Evolutionary conservation across 1,140 invertebrate species (phyloP).

Genomic region (Manduca sexta): DNA sequence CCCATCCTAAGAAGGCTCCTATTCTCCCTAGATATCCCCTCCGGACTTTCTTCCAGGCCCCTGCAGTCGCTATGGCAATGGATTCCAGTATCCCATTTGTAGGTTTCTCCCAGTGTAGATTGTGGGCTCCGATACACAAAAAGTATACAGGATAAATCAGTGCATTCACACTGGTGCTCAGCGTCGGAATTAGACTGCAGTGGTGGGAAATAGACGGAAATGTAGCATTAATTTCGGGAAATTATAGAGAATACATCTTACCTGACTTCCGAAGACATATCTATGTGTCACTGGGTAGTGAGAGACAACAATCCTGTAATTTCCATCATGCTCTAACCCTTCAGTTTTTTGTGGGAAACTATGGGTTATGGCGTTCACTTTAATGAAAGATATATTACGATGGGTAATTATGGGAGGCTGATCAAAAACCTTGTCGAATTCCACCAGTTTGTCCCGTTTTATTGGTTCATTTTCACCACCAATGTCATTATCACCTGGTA

Average conservation of each 20-base stretch:
- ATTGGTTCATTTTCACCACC: constrained; percentile 91
- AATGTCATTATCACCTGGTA: constrained; percentile 96
- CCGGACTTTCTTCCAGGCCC: too few species aligned
- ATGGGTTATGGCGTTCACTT: constrained; percentile 82
- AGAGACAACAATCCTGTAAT: constrained; percentile 79
- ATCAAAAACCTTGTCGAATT: constrained; percentile 86
- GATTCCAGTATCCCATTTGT: too few species aligned
- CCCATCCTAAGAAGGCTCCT: too few species aligned
- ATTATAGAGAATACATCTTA: constrained; percentile 26
- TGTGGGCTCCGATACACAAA: too few species aligned
- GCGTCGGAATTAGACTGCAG: too few species aligned
- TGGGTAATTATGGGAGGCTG: constrained; percentile 78
- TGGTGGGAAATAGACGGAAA: too few species aligned
- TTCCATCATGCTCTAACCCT: constrained; percentile 29
- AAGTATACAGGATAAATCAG: too few species aligned
- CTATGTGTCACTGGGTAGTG: constrained; percentile 82
- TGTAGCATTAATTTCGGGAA: too few species aligned
- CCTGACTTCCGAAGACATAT: constrained; percentile 76
- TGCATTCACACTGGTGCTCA: too few species aligned
- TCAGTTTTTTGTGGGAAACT: constrained; percentile 47
- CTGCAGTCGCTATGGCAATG: too few species aligned
- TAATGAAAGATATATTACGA: constrained; percentile 76
- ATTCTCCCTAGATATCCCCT: too few species aligned
- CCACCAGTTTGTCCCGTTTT: constrained; percentile 79
- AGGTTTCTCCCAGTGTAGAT: too few species aligned